Conservation (phyloP, 2,888 invertebrate genomes). For the Pharmacophagus antenor region DNA sequence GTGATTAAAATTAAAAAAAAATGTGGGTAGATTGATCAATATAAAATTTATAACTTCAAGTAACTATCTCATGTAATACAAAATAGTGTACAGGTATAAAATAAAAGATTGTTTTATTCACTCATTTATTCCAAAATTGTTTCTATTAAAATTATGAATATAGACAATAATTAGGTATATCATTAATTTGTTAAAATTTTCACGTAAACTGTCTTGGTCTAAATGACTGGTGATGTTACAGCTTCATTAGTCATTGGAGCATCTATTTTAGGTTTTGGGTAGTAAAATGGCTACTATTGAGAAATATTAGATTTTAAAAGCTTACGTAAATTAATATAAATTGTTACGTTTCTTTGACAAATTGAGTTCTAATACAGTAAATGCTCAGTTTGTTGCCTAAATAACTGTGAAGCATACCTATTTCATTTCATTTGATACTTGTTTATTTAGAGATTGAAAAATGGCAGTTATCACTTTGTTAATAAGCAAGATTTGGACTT, state of each 20-base stretch:
- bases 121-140: slow-evolving; percentile 31
- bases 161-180: slow-evolving; percentile 22
- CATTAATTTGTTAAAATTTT: slow-evolving; percentile 18
- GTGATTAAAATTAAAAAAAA: too few relatives aligned
- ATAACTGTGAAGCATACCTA: slow-evolving; percentile 16
- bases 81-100: slow-evolving; percentile 6
- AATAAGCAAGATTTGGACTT: slow-evolving; percentile 43
- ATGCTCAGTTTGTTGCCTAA: neutral
- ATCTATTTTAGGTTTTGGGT: slow-evolving; percentile 1
- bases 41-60: too few relatives aligned
- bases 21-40: too few relatives aligned
- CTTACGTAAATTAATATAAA: neutral
- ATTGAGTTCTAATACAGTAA: neutral
- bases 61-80: too few relatives aligned
- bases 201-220: slow-evolving; percentile 1
- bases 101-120: slow-evolving; percentile 18
- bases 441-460: slow-evolving; percentile 44
- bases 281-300: slow-evolving; percentile 3
- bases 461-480: slow-evolving; percentile 72
- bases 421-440: slow-evolving; percentile 34
- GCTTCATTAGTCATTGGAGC: slow-evolving; percentile 1
- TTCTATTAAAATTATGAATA: slow-evolving; percentile 29
- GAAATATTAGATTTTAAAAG: neutral
- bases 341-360: neutral
- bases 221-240: neutral